Conservation (phyloP, 2,888 invertebrate species). For the Exocentrus adspersus region DNA sequence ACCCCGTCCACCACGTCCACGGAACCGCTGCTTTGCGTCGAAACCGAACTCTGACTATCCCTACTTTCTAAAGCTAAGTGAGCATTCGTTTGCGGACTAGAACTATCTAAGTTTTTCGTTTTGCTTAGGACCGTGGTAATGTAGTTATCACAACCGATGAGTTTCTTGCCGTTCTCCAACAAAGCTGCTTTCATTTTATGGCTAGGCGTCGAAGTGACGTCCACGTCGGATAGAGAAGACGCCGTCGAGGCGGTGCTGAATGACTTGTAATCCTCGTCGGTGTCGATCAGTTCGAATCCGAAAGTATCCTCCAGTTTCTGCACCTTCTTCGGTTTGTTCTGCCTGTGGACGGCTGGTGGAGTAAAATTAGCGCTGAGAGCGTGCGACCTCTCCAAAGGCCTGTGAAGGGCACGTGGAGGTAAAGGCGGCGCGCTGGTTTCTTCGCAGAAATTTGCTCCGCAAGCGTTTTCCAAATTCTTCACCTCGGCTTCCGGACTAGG, state of each 20-base stretch:
- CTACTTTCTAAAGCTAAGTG: constrained; percentile 56
- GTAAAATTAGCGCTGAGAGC: constrained; percentile 56
- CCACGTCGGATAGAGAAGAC: constrained; percentile 46
- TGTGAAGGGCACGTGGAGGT: constrained; percentile 77
- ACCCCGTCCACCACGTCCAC: constrained; percentile 44
- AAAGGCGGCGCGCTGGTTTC: constrained; percentile 65
- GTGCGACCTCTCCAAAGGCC: constrained; percentile 74
- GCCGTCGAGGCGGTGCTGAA: constrained; percentile 43
- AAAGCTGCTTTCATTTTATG: constrained; percentile 63
- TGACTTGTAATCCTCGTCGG: constrained; percentile 72
- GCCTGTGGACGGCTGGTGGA: constrained; percentile 76
- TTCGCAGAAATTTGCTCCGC: constrained; percentile 39
- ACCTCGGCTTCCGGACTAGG: constrained; percentile 50
- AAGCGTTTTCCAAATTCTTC: constrained; percentile 41
- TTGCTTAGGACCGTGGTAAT: constrained; percentile 73
- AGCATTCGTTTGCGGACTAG: constrained; percentile 57
- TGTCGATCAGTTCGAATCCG: constrained; percentile 85
- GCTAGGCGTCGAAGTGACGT: constrained; percentile 44
- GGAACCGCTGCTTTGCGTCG: constrained; percentile 54
- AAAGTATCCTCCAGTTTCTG: constrained; percentile 81
- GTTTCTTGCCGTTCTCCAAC: constrained; percentile 67
- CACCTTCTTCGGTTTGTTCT: constrained; percentile 75
- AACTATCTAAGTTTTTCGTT: constrained; percentile 41
- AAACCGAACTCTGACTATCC: constrained; percentile 59
- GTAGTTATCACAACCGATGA: constrained; percentile 79